These are phyloP conservation scores for Sussaba pulchella DNA, from an alignment of 2,888 invertebrate genomes.

Conservation along the genomic window DNA sequence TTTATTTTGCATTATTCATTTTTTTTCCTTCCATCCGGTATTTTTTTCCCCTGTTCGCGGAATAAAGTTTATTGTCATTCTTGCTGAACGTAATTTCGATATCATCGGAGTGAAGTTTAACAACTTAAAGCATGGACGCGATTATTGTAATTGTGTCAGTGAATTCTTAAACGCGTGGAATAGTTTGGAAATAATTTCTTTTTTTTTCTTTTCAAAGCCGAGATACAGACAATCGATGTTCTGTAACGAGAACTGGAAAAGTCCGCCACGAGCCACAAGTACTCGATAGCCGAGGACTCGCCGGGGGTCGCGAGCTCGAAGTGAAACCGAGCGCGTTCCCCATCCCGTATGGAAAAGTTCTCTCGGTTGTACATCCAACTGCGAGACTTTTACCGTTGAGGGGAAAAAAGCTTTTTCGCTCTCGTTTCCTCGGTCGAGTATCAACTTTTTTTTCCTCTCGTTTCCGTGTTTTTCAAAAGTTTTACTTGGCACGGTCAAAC, in stretches of 20 bases:
- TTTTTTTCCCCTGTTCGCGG: neutral
- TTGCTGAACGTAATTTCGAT: too few relatives aligned
- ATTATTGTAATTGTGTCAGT: neutral
- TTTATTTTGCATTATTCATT: neutral
- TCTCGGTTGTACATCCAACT: constrained; percentile 34
- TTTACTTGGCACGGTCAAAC: constrained; percentile 28
- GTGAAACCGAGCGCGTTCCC: constrained; percentile 71
- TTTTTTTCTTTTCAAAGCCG: neutral
- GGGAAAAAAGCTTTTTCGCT: constrained; percentile 14
- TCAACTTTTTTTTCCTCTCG: constrained; percentile 26
- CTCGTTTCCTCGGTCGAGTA: constrained; percentile 27
- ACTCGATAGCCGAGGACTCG: neutral
- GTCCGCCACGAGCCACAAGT: constrained; percentile 2
- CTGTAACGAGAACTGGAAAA: neutral
- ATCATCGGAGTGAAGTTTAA: too few relatives aligned
- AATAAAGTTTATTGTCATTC: too few relatives aligned
- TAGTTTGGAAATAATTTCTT: neutral
- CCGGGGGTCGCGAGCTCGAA: neutral
- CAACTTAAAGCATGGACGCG: too few relatives aligned
- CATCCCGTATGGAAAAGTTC: constrained; percentile 74
- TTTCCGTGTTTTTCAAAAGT: constrained; percentile 40
- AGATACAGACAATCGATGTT: neutral
- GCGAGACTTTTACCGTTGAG: constrained; percentile 31
- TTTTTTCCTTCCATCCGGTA: neutral
- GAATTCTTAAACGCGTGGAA: neutral